Evolutionary conservation across 2,888 invertebrate genomes (phyloP).

Genomic region (Imbricaverruca yamaguchii): DNA sequence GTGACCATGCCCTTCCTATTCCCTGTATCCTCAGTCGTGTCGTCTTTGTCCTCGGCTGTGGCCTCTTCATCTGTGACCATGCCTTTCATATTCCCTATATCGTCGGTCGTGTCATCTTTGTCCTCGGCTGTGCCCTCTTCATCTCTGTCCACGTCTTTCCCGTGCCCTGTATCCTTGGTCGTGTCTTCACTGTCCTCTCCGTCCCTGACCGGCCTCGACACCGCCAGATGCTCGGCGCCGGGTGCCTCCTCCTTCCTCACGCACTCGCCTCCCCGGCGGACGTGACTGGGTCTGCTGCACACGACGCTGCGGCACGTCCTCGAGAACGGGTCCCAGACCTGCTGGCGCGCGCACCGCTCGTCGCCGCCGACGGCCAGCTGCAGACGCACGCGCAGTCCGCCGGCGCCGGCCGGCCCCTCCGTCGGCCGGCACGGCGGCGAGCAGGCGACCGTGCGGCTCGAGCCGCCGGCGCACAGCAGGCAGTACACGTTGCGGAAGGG

Average conservation of each 20-base stretch:
- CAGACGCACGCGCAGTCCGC: neutral
- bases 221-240: too few species aligned
- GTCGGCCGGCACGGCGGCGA: neutral
- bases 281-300: neutral
- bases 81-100: too few species aligned
- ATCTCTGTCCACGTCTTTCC: too few species aligned
- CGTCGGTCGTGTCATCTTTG: too few species aligned
- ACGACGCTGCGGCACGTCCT: neutral
- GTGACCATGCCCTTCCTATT: too few species aligned
- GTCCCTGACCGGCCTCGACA: neutral
- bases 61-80: too few species aligned
- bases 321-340: constrained; percentile 6
- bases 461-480: neutral
- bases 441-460: neutral
- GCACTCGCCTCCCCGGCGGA: neutral
- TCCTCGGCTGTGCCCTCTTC: too few species aligned
- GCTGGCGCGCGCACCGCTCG: neutral
- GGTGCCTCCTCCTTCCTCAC: neutral
- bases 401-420: neutral
- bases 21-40: too few species aligned
- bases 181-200: neutral
- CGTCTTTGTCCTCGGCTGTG: neutral
- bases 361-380: neutral
- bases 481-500: constrained; percentile 18
- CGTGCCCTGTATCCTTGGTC: too few species aligned